phyloP scores from a whole-genome alignment of 2,113 vertebrate species.

The Carassius auratus region DNA sequence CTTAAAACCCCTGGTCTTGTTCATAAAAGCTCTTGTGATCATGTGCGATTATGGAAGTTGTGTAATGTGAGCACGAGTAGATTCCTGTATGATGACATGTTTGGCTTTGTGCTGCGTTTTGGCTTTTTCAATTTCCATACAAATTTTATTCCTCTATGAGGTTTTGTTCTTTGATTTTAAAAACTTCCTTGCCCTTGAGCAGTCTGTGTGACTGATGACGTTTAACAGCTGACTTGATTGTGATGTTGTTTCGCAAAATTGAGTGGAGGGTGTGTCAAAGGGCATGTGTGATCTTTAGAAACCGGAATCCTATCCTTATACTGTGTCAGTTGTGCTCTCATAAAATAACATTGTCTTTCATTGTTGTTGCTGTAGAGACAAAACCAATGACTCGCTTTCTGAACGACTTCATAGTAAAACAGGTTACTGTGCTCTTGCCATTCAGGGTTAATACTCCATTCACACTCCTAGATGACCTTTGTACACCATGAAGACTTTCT shows the following conservation, averaged over 20 bases:
- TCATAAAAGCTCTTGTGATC: not conserved
- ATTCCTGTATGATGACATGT: not conserved
- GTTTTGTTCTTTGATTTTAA: not conserved
- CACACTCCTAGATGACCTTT: conserved; percentile 47
- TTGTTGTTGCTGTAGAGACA: conserved; percentile 1
- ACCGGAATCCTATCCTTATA: not conserved
- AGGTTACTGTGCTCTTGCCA: conserved; percentile 20
- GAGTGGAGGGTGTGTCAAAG: not conserved
- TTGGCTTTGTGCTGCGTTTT: not conserved
- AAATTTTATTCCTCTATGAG: not conserved
- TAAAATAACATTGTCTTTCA: not conserved
- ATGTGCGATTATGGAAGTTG: not conserved
- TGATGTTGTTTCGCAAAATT: not conserved
- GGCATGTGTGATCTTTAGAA: not conserved
- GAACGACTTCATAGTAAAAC: not conserved
- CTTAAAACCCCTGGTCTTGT: not conserved
- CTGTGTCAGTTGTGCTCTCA: not conserved
- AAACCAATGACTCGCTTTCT: not conserved
- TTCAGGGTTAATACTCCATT: not conserved
- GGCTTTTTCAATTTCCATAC: not conserved
- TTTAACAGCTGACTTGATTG: not conserved
- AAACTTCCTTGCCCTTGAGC: not conserved
- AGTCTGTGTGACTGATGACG: not conserved
- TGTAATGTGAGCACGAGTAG: not conserved
- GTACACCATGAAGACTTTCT: not conserved